These are phyloP conservation scores for Zhengitettix transpicula DNA, from an alignment of 2,888 invertebrate species.

Conservation along the genomic window DNA sequence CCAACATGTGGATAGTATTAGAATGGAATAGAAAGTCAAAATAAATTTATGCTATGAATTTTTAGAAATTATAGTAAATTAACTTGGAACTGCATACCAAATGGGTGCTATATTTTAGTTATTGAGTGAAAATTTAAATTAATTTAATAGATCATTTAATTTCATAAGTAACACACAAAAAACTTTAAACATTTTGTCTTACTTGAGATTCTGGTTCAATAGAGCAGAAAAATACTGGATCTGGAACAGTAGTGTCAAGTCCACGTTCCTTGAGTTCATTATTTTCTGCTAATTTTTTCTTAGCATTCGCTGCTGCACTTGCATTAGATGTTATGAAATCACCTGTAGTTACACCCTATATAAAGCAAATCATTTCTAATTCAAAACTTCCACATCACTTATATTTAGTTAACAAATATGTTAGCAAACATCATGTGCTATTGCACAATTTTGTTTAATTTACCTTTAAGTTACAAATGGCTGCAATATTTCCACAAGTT, in stretches of 20 bases:
- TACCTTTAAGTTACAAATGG: constrained; percentile 58
- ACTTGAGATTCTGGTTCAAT: constrained; percentile 72
- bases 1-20: too few relatives aligned
- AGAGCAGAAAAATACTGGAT: constrained; percentile 93
- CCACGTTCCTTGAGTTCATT: constrained; percentile 26
- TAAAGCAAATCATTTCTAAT: not conserved
- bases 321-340: constrained; percentile 51
- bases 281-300: constrained; percentile 26
- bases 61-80: too few relatives aligned
- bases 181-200: not conserved
- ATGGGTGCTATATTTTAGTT: too few relatives aligned
- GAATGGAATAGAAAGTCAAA: too few relatives aligned
- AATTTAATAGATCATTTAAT: not conserved
- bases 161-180: not conserved
- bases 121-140: too few relatives aligned
- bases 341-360: constrained; percentile 42
- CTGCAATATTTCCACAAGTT: constrained; percentile 70
- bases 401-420: not conserved
- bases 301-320: constrained; percentile 39
- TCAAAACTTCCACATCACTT: not conserved
- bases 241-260: constrained; percentile 56
- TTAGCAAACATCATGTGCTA: not conserved
- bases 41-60: too few relatives aligned
- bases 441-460: not conserved
- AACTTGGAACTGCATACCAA: too few relatives aligned